phyloP scores from a whole-genome alignment of 2,888 invertebrate species.

The Pseudolycoriella hygida region DNA sequence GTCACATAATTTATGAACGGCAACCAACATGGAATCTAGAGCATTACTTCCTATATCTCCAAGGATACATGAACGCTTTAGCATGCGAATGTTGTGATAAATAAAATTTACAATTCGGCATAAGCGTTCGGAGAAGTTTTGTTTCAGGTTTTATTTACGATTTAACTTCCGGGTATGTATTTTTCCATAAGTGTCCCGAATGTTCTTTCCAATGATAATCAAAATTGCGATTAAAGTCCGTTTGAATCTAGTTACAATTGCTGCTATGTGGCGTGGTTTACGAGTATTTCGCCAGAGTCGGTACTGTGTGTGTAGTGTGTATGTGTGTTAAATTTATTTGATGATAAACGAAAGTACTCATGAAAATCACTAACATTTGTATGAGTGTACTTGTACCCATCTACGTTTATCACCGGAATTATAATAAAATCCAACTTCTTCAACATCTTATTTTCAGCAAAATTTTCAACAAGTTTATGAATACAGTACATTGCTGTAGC shows the following conservation, averaged over 20 bases:
- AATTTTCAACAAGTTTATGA: constrained; percentile 35
- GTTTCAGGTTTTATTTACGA: constrained; percentile 25
- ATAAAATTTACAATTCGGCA: constrained; percentile 23
- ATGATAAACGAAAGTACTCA: too few species aligned
- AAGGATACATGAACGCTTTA: constrained; percentile 27
- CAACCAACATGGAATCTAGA: too few species aligned
- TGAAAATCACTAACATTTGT: constrained; percentile 29
- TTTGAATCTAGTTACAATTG: constrained; percentile 32
- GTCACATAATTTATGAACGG: too few species aligned
- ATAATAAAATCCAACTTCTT: constrained; percentile 44
- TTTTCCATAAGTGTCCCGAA: constrained; percentile 22
- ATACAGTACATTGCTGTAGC: constrained; percentile 40
- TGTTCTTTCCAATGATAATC: constrained; percentile 36
- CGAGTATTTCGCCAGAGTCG: constrained; percentile 42
- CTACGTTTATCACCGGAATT: constrained; percentile 49
- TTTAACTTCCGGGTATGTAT: constrained; percentile 16
- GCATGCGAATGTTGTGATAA: constrained; percentile 27
- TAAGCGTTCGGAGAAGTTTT: constrained; percentile 19
- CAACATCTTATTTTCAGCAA: constrained; percentile 29
- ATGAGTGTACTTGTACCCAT: constrained; percentile 49
- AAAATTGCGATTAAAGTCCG: constrained; percentile 50
- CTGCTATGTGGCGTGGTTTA: constrained; percentile 18
- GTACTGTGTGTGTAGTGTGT: constrained; percentile 23
- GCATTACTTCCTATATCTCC: constrained; percentile 15
- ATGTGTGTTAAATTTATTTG: constrained; percentile 2